These are phyloP conservation scores for Lamellibrachia columna DNA, from an alignment of 2,888 invertebrate species.

Conservation along the genomic window DNA sequence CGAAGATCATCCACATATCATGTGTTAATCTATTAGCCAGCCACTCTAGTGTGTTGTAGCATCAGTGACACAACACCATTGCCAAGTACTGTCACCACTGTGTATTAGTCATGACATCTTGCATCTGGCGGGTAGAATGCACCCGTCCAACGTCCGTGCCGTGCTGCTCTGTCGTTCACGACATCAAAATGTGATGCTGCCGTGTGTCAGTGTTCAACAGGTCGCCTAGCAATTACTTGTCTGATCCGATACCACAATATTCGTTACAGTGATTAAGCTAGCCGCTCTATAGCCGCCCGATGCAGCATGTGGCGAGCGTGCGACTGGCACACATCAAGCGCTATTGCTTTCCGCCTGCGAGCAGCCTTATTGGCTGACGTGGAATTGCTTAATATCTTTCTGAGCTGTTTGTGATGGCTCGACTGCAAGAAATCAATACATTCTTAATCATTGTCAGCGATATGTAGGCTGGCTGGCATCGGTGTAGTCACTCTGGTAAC, in stretches of 20 bases:
- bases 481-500: background rate
- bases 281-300: background rate
- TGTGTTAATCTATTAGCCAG: background rate
- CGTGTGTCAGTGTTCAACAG: constrained; percentile 1
- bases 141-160: background rate
- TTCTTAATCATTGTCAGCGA: constrained; percentile 16
- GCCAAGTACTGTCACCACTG: background rate
- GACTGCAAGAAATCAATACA: constrained; percentile 16
- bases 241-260: background rate
- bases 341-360: background rate
- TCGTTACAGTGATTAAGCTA: constrained; percentile 2
- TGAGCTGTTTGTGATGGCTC: background rate
- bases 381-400: constrained; percentile 5
- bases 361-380: background rate
- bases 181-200: background rate
- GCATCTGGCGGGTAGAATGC: background rate
- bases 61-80: background rate
- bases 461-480: background rate
- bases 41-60: background rate
- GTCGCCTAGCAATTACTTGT: background rate
- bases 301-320: background rate
- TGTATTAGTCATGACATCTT: background rate
- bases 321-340: background rate
- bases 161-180: background rate
- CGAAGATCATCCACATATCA: background rate